Percentiles rank a stretch among this genome's conserved stretches.
phyloP scores from a whole-genome alignment of 2,113 vertebrate species.

The Etia nguti region DNA sequence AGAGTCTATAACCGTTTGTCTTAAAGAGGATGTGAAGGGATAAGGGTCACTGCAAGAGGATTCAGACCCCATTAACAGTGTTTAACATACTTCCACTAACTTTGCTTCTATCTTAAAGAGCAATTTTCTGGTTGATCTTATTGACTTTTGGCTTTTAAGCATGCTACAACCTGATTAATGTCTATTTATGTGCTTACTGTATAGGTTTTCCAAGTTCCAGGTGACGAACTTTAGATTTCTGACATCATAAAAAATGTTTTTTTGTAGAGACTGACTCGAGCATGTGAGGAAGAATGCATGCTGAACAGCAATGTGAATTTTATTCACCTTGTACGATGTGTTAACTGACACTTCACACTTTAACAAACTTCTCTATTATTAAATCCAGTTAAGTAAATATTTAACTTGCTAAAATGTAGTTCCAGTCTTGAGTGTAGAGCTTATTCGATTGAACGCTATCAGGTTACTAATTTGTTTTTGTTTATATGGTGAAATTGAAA shows the following conservation, averaged over 20 bases:
- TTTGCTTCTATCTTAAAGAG: conserved; percentile 45
- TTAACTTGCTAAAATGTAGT: background rate
- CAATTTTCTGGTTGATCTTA: conserved; percentile 1
- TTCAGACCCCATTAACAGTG: conserved; percentile 59
- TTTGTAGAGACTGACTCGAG: background rate
- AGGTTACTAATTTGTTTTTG: background rate
- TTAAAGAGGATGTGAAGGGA: conserved; percentile 41
- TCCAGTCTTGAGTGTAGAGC: background rate
- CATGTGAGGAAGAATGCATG: background rate
- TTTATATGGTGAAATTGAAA: background rate
- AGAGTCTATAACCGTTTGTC: conserved; percentile 58
- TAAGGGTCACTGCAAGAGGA: conserved; percentile 48
- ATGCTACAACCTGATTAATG: background rate
- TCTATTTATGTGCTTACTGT: background rate
- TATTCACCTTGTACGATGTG: background rate
- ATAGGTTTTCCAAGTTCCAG: background rate
- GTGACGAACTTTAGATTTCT: background rate
- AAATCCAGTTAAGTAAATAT: background rate
- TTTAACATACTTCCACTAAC: conserved; percentile 60
- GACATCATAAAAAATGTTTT: background rate
- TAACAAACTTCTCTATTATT: background rate
- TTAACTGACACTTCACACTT: background rate
- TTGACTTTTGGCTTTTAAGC: background rate
- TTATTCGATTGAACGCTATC: background rate
- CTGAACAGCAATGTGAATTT: background rate